Evolutionary conservation across 1,140 invertebrate genomes (phyloP).

Genomic region (Pararge aegeria): DNA sequence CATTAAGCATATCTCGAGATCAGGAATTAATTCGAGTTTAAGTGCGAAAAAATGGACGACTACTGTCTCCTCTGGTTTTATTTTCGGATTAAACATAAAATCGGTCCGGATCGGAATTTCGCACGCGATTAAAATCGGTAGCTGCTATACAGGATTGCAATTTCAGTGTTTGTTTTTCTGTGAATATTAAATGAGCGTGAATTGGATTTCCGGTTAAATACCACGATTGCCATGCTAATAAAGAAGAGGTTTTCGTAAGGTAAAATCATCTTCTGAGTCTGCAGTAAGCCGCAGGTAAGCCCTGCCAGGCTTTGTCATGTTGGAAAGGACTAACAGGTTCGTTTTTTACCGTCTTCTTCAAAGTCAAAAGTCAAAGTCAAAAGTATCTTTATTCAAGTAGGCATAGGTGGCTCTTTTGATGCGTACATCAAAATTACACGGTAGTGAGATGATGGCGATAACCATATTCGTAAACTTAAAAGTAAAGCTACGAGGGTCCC

Average conservation of each 20-base stretch:
- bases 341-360: too few species aligned
- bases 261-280: too few species aligned
- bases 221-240: neutral
- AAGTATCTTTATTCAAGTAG: too few species aligned
- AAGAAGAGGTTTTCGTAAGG: neutral
- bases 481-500: too few species aligned
- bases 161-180: constrained; percentile 7
- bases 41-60: constrained; percentile 27
- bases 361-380: too few species aligned
- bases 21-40: constrained; percentile 20
- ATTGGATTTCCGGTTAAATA: neutral
- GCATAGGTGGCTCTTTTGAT: too few species aligned
- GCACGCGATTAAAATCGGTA: constrained; percentile 33
- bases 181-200: neutral
- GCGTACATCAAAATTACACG: too few species aligned
- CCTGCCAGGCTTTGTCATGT: too few species aligned
- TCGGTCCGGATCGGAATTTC: constrained; percentile 33
- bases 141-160: constrained; percentile 7
- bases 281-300: too few species aligned
- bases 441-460: too few species aligned
- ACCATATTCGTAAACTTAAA: too few species aligned
- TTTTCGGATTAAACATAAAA: constrained; percentile 24
- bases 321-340: too few species aligned
- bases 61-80: constrained; percentile 25
- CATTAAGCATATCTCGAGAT: constrained; percentile 23